Evolutionary conservation across 1,140 invertebrate species (phyloP).

Genomic region (Tyrophagus putrescentiae): DNA sequence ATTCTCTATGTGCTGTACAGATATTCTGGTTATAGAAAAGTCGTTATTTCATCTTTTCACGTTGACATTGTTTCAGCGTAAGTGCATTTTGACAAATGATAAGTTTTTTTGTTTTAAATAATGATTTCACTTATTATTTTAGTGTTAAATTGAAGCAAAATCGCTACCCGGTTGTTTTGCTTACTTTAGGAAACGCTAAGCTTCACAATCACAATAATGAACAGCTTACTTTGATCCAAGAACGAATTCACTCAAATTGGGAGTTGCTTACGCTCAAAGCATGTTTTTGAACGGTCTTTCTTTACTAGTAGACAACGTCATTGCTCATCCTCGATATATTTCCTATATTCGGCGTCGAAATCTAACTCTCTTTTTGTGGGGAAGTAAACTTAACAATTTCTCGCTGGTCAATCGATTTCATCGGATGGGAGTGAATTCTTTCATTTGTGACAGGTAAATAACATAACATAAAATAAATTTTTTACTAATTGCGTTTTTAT

Average conservation of each 20-base stretch:
- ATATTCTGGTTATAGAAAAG: slow-evolving; percentile 55
- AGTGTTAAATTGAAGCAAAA: slow-evolving; percentile 21
- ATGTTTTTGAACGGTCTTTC: slow-evolving; percentile 7
- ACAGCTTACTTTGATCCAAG: slow-evolving; percentile 1
- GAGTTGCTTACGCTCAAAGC: slow-evolving; percentile 13
- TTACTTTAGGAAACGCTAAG: slow-evolving; percentile 1
- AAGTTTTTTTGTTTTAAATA: not conserved
- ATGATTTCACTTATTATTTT: not conserved
- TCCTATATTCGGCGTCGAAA: not conserved
- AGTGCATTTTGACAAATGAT: slow-evolving; percentile 39
- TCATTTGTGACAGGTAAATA: slow-evolving; percentile 22
- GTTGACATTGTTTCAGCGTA: slow-evolving; percentile 81
- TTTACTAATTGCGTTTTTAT: too few relatives aligned
- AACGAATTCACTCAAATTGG: slow-evolving; percentile 5
- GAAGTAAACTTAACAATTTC: not conserved
- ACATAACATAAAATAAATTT: too few relatives aligned
- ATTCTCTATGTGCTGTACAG: slow-evolving; percentile 61
- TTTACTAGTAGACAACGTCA: not conserved
- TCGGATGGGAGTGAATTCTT: not conserved
- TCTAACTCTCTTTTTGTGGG: slow-evolving; percentile 5
- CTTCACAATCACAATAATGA: not conserved
- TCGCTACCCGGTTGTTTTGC: not conserved
- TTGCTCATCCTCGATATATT: not conserved
- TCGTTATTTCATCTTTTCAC: slow-evolving; percentile 87
- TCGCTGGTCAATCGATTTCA: not conserved